Percentiles rank a stretch among this genome's conserved stretches.
phyloP scores from a whole-genome alignment of 2,113 vertebrate species.

The Acanthochromis polyacanthus region DNA sequence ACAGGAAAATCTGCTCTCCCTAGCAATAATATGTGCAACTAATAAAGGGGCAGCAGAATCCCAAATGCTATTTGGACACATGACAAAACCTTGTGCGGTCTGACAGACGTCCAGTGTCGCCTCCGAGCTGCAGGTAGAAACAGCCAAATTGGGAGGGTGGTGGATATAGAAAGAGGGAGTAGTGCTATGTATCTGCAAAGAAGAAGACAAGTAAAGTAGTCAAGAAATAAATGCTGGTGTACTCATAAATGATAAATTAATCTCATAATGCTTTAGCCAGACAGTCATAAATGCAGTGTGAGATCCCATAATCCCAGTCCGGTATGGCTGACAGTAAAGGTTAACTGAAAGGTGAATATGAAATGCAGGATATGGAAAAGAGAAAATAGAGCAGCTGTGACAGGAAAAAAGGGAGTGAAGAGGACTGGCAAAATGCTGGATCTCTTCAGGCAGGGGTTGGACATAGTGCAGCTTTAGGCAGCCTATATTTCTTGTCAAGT shows the following conservation, averaged over 20 bases:
- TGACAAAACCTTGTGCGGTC: conserved; percentile 49
- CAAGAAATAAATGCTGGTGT: conserved; percentile 27
- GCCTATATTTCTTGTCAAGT: conserved; percentile 71
- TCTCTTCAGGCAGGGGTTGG: conserved; percentile 52
- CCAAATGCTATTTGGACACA: conserved; percentile 32
- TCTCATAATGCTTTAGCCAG: conserved; percentile 51
- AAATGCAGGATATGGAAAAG: conserved; percentile 53
- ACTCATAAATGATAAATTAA: conserved; percentile 60
- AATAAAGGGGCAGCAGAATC: conserved; percentile 43
- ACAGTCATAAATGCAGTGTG: conserved; percentile 48
- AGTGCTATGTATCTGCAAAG: conserved; percentile 20
- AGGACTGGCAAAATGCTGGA: conserved; percentile 47
- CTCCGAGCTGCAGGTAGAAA: conserved; percentile 40
- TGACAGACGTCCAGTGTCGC: conserved; percentile 57
- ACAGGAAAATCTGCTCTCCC: background rate
- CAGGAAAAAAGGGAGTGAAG: conserved; percentile 43
- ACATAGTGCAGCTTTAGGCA: conserved; percentile 59
- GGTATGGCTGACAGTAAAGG: conserved; percentile 55
- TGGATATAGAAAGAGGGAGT: conserved; percentile 14
- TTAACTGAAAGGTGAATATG: conserved; percentile 58
- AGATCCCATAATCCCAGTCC: conserved; percentile 49
- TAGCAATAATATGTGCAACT: background rate
- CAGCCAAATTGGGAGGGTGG: conserved; percentile 24
- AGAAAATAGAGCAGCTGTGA: conserved; percentile 41
- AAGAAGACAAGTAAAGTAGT: conserved; percentile 47